Base-by-base conservation (phyloP, 2,888 invertebrate species). In the Drosophila meridiana region DNA sequence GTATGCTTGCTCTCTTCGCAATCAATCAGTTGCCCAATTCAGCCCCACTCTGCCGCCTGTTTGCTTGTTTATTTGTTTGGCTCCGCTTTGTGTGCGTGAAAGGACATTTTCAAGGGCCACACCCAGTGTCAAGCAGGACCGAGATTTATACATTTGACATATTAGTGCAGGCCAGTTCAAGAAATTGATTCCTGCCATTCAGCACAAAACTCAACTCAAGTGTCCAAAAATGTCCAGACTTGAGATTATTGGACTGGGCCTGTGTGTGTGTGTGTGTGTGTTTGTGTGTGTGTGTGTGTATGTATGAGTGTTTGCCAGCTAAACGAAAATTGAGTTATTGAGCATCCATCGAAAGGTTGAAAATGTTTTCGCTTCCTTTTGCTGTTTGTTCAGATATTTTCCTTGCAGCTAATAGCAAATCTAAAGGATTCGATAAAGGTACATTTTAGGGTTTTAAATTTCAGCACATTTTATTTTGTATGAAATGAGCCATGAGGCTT, bases 111-210 rank as follows among this genome's bases (percentile, higher is more conserved):
- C 61, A 61, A 63, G 56, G 70, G 43, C 53, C 43, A 11, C 28
- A 52, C 42, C 8, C 60, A n/a, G 13, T 34, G 32, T 5, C 38
- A 28, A n/a, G 28, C 32, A n/a, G 55, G 14, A 13, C 42, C 30
- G 56, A 66, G 76, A 80, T 82, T 84, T 86, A 88, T 80, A 80
- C 75, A 82, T 88, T 87, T 87, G 88, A 87, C 86, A 87, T 87
- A 87, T 87, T 87, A 86, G 86, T 78, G 80, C 71, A 71, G 86
- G 84, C 60, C 85, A 42, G 85, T 83, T 85, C 76, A 84, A 82
- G 87, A 83, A 86, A 86, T 86, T 86, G 85, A 86, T 86, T 86
- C 87, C 76, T 86, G 84, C 80, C 81, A 82, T 87, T 87, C 83
- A 83, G 47, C 68, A 62, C 57, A 45, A 77, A 77, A 74, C 77